Evolutionary conservation across 2,113 vertebrate genomes (phyloP).

Genomic region (Xenus cinereus): DNA sequence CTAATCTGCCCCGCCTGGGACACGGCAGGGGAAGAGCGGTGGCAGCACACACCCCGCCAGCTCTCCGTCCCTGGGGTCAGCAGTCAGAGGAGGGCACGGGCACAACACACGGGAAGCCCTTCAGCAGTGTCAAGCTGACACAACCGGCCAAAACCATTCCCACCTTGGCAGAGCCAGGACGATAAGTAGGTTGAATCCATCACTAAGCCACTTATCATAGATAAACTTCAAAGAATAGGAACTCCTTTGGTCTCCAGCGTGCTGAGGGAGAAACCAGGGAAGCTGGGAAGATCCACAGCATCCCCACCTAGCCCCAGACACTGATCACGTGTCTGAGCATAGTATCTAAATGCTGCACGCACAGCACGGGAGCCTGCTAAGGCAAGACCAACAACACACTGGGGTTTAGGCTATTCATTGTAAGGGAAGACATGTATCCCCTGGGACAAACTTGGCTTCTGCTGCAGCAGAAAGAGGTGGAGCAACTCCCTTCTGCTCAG

Average conservation of each 20-base stretch:
- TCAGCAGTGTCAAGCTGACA: neutral
- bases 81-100: neutral
- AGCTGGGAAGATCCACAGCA: neutral
- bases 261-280: neutral
- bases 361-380: neutral
- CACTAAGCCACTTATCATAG: neutral
- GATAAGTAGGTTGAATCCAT: neutral
- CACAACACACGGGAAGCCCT: neutral
- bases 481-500: constrained; percentile 22
- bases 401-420: neutral
- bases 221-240: neutral
- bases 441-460: neutral
- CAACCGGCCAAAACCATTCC: neutral
- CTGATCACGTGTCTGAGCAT: neutral
- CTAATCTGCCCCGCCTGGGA: rapidly evolving
- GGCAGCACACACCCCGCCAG: neutral
- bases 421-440: neutral
- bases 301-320: neutral
- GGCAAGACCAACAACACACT: neutral
- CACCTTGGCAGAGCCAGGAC: neutral
- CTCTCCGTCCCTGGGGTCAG: neutral
- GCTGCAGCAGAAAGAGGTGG: neutral
- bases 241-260: neutral
- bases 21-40: rapidly evolving
- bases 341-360: neutral